A percentile compares a stretch with the other conserved stretches of the same genome.
Evolutionary conservation across 2,113 vertebrate species (phyloP).

Genomic region (Lagenorhynchus albirostris): DNA sequence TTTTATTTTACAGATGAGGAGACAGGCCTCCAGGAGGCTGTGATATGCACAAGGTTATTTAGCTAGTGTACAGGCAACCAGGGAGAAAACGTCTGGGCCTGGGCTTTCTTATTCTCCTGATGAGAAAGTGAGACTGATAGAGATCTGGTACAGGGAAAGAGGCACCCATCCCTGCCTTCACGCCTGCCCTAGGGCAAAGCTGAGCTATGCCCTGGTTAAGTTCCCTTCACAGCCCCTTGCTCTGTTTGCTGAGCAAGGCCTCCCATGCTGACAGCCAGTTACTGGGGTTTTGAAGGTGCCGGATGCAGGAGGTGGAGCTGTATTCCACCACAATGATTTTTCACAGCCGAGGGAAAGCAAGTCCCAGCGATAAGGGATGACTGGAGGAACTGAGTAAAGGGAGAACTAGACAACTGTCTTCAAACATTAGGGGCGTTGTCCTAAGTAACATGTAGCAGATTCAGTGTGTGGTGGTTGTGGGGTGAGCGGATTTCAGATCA

Average conservation of each 20-base stretch:
- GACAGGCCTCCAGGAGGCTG: not conserved
- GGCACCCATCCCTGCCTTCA: not conserved
- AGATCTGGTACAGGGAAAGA: not conserved
- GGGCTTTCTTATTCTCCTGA: not conserved
- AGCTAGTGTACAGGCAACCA: not conserved
- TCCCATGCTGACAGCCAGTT: too few relatives aligned
- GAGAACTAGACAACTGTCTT: not conserved
- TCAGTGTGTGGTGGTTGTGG: not conserved
- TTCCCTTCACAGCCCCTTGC: not conserved
- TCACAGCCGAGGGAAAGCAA: not conserved
- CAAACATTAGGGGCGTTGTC: not conserved
- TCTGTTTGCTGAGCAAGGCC: not conserved
- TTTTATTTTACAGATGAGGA: not conserved
- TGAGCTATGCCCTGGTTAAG: too few relatives aligned
- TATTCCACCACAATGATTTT: not conserved
- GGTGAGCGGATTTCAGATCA: not conserved
- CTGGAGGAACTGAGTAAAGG: not conserved
- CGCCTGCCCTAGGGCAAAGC: not conserved
- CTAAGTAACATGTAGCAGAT: too few relatives aligned
- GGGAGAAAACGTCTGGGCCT: not conserved
- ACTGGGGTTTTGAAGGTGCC: not conserved
- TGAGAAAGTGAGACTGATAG: not conserved
- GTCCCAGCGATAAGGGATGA: too few relatives aligned
- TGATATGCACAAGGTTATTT: not conserved
- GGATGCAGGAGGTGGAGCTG: not conserved